A percentile compares a stretch with the other conserved stretches of the same genome.
Evolutionary conservation across 2,888 invertebrate species (phyloP).

Genomic region (Anorthoa munda): DNA sequence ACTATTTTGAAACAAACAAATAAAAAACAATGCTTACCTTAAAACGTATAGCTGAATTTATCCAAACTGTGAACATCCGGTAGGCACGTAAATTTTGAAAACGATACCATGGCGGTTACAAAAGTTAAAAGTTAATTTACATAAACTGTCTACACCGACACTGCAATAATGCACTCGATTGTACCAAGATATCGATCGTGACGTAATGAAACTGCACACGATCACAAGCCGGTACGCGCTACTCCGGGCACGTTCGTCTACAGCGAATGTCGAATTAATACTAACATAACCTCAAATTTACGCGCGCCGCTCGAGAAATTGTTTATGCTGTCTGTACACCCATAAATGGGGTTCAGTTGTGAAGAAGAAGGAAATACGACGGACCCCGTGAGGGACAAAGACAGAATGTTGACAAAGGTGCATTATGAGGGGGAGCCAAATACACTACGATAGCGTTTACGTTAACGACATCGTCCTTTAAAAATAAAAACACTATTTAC

Average conservation of each 20-base stretch:
- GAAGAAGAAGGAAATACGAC: slow-evolving; percentile 77
- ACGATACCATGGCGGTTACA: slow-evolving; percentile 72
- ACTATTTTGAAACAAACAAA: neutral
- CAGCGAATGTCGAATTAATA: slow-evolving; percentile 86
- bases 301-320: slow-evolving; percentile 86
- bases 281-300: slow-evolving; percentile 90
- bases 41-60: slow-evolving; percentile 67
- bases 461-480: slow-evolving; percentile 55
- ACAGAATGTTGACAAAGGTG: slow-evolving; percentile 77
- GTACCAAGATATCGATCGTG: slow-evolving; percentile 83
- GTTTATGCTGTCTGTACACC: slow-evolving; percentile 86
- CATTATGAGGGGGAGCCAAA: slow-evolving; percentile 72
- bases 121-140: slow-evolving; percentile 67
- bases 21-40: slow-evolving; percentile 66
- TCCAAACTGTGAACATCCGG: slow-evolving; percentile 72
- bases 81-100: slow-evolving; percentile 76
- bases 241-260: slow-evolving; percentile 80
- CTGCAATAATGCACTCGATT: slow-evolving; percentile 81
- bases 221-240: slow-evolving; percentile 67
- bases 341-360: slow-evolving; percentile 85
- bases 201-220: slow-evolving; percentile 78
- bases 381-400: slow-evolving; percentile 72
- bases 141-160: slow-evolving; percentile 73
- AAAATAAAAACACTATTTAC: slow-evolving; percentile 50
- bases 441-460: slow-evolving; percentile 66